Evolutionary conservation across 2,888 invertebrate species (phyloP), one percentile per base, ranked within the genome.

Genomic region (Melanostoma scalare): DNA sequence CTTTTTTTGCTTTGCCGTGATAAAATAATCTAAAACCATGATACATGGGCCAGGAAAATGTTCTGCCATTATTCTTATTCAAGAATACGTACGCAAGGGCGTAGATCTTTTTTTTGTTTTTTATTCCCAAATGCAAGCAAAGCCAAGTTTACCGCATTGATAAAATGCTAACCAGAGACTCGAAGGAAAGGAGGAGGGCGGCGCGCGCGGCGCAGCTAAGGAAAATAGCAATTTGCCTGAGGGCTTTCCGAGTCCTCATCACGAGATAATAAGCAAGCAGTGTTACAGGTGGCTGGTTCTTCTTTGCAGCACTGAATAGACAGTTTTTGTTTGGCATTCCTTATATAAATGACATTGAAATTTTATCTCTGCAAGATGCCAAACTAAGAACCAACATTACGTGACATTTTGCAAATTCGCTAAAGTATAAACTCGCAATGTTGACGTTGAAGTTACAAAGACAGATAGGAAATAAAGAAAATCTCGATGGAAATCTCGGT

Each of bases 261-360:
- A 67, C 35, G 40, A 53, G 53, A 38, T 42, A 53, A 53, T 53
- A 67, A 44, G 53, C 31, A 63, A 50, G 38, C 38, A 10, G 38
- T 50, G 53, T 67, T 67, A 55, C 67, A 67, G 67, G 67, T 67
- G 67, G 67, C 31, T 67, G 67, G 53, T 67, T 67, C 48, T 55
- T 50, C 42, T 44, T 31, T 38, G 10, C 9, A 10, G 53, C 3
- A 53, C 30, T 42, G 10, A 67, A 53, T 10, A 48, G 48, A 48
- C 46, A 48, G 2, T 44, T n/a, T 35, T 46, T 63, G n/a, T 50
- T 48, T 38, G 50, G 36, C 36, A 31, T 63, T 38, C 48, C 20
- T 20, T 30, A 38, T 36, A 36, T 38, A 63, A 50, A 61, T 46
- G 44, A 61, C 63, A 38, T 50, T 63, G 63, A 63, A 63, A 10